Conservation (phyloP, 2,113 vertebrate species). For the Elachura formosa region DNA sequence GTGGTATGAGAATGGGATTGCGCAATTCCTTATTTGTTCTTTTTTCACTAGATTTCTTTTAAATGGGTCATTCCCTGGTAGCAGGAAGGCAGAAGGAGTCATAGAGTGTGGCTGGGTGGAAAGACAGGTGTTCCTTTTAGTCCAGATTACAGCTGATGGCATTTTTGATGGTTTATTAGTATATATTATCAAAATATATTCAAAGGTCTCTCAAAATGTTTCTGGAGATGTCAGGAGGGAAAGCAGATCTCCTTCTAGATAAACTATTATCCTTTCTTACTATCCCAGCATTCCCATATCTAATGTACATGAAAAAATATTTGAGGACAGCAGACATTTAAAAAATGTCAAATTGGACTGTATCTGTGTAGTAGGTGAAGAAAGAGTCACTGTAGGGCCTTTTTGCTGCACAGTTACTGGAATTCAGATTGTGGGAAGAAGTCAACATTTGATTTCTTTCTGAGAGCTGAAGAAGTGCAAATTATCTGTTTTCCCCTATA, state of each 20-base stretch:
- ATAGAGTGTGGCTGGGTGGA: background rate
- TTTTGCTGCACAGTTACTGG: background rate
- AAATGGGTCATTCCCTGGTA: background rate
- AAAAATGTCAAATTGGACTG: background rate
- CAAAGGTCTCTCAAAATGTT: background rate
- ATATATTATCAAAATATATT: background rate
- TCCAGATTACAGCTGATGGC: background rate
- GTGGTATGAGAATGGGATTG: background rate
- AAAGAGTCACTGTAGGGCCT: background rate
- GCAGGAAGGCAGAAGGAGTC: background rate
- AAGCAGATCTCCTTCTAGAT: background rate
- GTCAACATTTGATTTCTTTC: background rate
- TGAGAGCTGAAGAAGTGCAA: background rate
- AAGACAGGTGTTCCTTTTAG: background rate
- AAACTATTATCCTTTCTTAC: background rate
- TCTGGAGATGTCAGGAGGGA: background rate
- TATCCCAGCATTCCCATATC: background rate
- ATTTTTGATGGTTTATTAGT: background rate
- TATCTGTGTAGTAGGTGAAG: background rate
- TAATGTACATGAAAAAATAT: background rate
- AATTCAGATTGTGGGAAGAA: background rate
- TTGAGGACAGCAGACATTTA: background rate
- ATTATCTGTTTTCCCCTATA: background rate
- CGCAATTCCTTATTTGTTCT: background rate
- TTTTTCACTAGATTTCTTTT: background rate